These are phyloP conservation scores for Conopomorpha cramerella DNA, from an alignment of 1,140 invertebrate genomes.

Conservation along the genomic window DNA sequence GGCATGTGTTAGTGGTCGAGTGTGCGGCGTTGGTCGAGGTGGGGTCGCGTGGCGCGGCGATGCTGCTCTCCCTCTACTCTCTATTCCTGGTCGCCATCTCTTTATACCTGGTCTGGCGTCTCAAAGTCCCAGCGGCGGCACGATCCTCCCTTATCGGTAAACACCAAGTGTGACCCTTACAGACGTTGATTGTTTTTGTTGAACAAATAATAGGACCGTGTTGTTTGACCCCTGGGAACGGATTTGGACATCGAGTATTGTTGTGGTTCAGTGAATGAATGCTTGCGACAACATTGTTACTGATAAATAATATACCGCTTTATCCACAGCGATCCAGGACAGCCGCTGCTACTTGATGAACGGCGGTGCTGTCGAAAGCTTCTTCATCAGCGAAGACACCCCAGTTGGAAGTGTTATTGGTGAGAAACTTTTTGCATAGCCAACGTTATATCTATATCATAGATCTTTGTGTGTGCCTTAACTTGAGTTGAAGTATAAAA, in stretches of 20 bases:
- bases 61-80: too few species aligned
- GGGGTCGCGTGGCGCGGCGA: too few species aligned
- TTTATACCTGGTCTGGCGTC: too few species aligned
- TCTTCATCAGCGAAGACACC: slow-evolving; percentile 86
- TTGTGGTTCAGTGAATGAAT: not conserved
- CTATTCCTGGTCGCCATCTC: too few species aligned
- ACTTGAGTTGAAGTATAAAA: too few species aligned
- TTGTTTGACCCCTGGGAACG: not conserved
- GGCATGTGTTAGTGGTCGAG: too few species aligned
- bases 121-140: too few species aligned
- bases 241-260: not conserved
- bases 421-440: slow-evolving; percentile 13
- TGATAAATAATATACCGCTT: not conserved
- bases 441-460: too few species aligned
- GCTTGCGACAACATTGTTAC: slow-evolving; percentile 1
- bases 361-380: slow-evolving; percentile 86
- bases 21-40: too few species aligned
- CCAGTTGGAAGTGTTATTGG: slow-evolving; percentile 79
- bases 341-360: slow-evolving; percentile 87
- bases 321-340: slow-evolving; percentile 65
- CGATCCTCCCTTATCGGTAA: not conserved
- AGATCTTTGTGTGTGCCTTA: too few species aligned
- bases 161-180: not conserved
- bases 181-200: not conserved
- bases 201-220: not conserved